Base-by-base conservation (phyloP, 1,140 invertebrate species). In the Atta texana region DNA sequence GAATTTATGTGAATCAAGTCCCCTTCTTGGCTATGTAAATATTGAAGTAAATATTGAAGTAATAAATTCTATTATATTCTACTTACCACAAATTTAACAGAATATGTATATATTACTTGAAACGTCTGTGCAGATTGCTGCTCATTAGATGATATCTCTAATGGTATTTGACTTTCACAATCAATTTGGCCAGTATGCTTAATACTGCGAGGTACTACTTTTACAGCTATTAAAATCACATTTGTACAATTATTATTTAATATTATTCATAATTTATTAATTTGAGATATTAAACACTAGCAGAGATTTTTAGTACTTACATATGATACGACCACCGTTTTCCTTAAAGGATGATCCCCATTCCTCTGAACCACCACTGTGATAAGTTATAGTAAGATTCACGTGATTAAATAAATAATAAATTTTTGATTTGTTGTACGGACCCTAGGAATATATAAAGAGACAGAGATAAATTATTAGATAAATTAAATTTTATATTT, bases 371-470 rank as follows among this genome's bases (percentile, higher is more conserved):
- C 95, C 96, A 2, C 98, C 98, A 94, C 97, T 98, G 93, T 99
- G 98, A 95, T 99, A 99, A 16, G 97, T 98, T 63, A 99, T 98
- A 72, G 96, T 96, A 81, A 99, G 96, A 94, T 99, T 98, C 14
- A 99, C 98, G 95, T 99, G 99, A 95, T 99, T 99, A 95, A 99
- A 99, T 24, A 99, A 95, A 95, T 99, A 99, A 94, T 98, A 99
- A 1, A 97, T 97, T 87, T 98, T 96, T 1, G 96, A 31, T 61
- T 87, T 90, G 63, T 80, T 86, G 55, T 90, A 87, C 8, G 74
- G 64, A 6, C 61, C 84, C 90, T 91, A 64, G 10, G 1, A 82
- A 34, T 10, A 61, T 31, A 78, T 2, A 68, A 81, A 49, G 24
- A 80, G 34, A 66, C 6, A 39, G 10, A 28, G 28, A 28, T 28